Evolutionary conservation across 2,113 vertebrate genomes (phyloP).

Genomic region (Protobothrops flavoviridis): DNA sequence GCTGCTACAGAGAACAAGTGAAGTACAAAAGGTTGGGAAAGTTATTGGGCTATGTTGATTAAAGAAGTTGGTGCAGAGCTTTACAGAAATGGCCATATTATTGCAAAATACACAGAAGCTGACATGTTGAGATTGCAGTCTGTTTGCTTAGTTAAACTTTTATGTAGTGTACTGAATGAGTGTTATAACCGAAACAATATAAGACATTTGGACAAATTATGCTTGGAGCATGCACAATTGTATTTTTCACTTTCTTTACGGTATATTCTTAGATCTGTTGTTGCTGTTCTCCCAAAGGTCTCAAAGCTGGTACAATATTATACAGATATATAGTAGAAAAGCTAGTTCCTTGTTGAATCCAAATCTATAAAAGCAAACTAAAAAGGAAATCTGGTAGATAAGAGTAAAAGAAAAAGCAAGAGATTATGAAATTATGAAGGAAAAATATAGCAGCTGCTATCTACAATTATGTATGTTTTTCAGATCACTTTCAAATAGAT

Average conservation of each 20-base stretch:
- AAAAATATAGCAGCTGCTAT: background rate
- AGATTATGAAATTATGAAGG: background rate
- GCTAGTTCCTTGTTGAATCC: slow-evolving; percentile 3
- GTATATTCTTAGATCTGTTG: slow-evolving; percentile 18
- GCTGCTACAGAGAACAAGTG: background rate
- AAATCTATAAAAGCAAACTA: slow-evolving; percentile 15
- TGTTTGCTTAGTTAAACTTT: slow-evolving; percentile 34
- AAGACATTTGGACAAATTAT: slow-evolving; percentile 22
- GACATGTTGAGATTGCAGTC: slow-evolving; percentile 12
- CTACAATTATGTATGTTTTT: background rate
- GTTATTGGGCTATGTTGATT: background rate
- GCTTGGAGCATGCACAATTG: slow-evolving; percentile 14
- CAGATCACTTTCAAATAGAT: background rate
- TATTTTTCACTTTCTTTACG: slow-evolving; percentile 13
- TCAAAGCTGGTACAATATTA: slow-evolving; percentile 10
- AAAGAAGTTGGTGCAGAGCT: background rate
- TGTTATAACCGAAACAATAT: background rate
- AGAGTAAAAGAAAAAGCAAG: background rate
- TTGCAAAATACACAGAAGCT: slow-evolving; percentile 4
- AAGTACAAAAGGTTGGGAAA: background rate
- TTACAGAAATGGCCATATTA: slow-evolving; percentile 11
- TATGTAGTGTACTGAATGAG: slow-evolving; percentile 11
- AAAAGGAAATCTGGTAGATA: background rate
- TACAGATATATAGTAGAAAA: slow-evolving; percentile 14
- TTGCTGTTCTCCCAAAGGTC: slow-evolving; percentile 5